phyloP scores from a whole-genome alignment of 64 coral and sea anemone species.

The Cladopsammia gracilis region DNA sequence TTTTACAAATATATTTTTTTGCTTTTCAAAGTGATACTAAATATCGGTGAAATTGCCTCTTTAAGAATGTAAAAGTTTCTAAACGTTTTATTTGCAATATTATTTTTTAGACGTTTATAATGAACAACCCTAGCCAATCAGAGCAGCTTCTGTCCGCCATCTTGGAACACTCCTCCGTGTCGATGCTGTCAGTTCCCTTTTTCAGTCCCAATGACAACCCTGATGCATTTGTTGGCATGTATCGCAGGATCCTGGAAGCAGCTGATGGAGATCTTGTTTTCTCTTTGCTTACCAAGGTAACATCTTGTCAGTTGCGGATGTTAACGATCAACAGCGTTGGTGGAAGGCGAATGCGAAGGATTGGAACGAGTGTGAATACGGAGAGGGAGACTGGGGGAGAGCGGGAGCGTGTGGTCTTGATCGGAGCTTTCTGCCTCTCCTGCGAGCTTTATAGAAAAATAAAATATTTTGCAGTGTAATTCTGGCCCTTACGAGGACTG shows the following conservation, averaged over 20 bases:
- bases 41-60: neutral
- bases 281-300: constrained; percentile 92
- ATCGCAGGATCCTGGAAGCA: constrained; percentile 79
- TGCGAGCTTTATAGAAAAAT: no score
- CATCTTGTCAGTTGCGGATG: neutral
- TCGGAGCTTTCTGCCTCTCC: no score
- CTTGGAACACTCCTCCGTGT: constrained; percentile 85
- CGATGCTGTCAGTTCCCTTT: constrained; percentile 80
- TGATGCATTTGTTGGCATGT: constrained; percentile 80
- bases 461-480: no score
- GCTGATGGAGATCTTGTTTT: constrained; percentile 81
- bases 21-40: no score
- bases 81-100: neutral
- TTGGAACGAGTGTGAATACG: no score
- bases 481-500: no score
- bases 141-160: constrained; percentile 88
- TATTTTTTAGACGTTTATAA: constrained; percentile 85
- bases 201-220: constrained; percentile 90
- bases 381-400: no score
- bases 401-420: no score
- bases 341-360: no score
- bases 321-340: no score
- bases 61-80: neutral
- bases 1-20: no score
- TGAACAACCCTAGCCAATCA: constrained; percentile 80